Percentiles rank a stretch among this genome's conserved stretches.
These are phyloP conservation scores for Muraenolepis orangiensis DNA, from an alignment of 2,797 vertebrate genomes.

Conservation along the genomic window DNA sequence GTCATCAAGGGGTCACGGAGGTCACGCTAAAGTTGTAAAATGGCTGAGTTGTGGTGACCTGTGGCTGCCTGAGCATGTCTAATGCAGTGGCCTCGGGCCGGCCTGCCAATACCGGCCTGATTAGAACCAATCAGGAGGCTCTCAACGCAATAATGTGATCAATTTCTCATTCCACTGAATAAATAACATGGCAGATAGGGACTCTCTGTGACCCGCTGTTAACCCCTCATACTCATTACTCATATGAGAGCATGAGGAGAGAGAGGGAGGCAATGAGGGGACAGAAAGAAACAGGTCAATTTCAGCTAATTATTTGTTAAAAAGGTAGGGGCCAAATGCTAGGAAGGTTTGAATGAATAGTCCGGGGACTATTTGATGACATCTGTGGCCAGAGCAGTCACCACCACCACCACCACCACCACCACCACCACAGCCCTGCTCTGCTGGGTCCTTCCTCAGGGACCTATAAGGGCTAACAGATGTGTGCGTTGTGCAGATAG, in stretches of 20 bases:
- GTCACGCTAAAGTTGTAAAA: constrained; percentile 92
- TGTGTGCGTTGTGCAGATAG: constrained; percentile 43
- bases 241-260: constrained; percentile 85
- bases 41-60: constrained; percentile 78
- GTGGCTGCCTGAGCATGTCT: constrained; percentile 87
- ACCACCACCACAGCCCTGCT: constrained; percentile 35
- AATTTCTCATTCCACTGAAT: constrained; percentile 99
- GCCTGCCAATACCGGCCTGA: constrained; percentile 96
- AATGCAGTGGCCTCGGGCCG: constrained; percentile 86
- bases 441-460: constrained; percentile 49
- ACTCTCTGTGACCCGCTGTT: constrained; percentile 84
- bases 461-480: constrained; percentile 53
- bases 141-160: constrained; percentile 98
- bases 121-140: constrained; percentile 98
- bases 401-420: constrained; percentile 36
- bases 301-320: constrained; percentile 89
- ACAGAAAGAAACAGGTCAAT: constrained; percentile 76
- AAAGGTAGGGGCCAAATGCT: constrained; percentile 71
- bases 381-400: constrained; percentile 65
- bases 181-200: constrained; percentile 94
- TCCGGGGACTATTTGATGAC: constrained; percentile 75
- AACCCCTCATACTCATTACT: constrained; percentile 90
- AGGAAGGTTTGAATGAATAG: constrained; percentile 78
- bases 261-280: constrained; percentile 57
- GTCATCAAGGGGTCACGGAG: constrained; percentile 82